These are phyloP conservation scores for Pasiphila rectangulata DNA, from an alignment of 2,888 invertebrate species.

Conservation along the genomic window DNA sequence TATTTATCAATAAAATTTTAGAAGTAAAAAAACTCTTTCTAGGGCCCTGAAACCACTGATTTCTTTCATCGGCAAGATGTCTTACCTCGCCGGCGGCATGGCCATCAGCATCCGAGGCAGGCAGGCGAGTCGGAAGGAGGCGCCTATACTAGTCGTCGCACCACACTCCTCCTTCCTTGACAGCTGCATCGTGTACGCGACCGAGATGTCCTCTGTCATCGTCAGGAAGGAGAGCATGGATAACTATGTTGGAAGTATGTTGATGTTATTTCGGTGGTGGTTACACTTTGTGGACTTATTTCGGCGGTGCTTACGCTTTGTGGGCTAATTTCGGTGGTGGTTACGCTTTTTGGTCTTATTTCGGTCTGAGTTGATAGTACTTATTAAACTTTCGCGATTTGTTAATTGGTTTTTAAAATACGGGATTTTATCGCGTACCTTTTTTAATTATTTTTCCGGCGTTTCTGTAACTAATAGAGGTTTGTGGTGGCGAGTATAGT, in stretches of 20 bases:
- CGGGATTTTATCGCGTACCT: too few relatives aligned
- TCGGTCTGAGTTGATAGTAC: too few relatives aligned
- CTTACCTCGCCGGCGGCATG: constrained; percentile 89
- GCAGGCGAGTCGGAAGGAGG: constrained; percentile 87
- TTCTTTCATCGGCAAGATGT: constrained; percentile 87
- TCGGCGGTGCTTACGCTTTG: background rate
- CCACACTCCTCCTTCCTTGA: constrained; percentile 95
- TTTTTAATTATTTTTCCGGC: too few relatives aligned
- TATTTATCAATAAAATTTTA: too few relatives aligned
- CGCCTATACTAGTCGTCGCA: constrained; percentile 91
- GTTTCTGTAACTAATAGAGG: too few relatives aligned
- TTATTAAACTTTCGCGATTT: too few relatives aligned
- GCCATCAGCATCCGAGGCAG: constrained; percentile 87
- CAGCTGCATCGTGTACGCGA: constrained; percentile 90
- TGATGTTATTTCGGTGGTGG: constrained; percentile 43
- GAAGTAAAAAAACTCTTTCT: constrained; percentile 30
- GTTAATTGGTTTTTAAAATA: too few relatives aligned
- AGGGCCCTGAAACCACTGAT: constrained; percentile 83
- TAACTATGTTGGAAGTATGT: constrained; percentile 94
- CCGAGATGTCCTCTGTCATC: constrained; percentile 91
- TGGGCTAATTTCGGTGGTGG: background rate
- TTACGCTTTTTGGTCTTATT: too few relatives aligned
- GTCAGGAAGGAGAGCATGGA: constrained; percentile 90
- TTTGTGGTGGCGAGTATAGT: constrained; percentile 93
- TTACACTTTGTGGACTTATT: background rate